Percentiles rank a stretch among this genome's conserved stretches.
Conservation (phyloP, 2,113 vertebrate species). For the Heteronetta atricapilla region DNA sequence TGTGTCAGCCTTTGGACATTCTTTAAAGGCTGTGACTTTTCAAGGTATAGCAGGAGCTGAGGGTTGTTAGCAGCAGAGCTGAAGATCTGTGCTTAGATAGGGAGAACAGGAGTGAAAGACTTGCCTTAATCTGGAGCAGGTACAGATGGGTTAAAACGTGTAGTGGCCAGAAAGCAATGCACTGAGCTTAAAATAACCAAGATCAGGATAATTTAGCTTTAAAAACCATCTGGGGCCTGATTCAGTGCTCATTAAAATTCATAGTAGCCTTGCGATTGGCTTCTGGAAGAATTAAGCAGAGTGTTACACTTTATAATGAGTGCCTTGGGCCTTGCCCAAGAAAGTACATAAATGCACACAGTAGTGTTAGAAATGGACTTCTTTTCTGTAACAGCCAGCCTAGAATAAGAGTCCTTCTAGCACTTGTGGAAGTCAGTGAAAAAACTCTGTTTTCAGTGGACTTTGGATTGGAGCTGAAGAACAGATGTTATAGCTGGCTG, state of each 20-base stretch:
- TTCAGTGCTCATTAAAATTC: constrained; percentile 53
- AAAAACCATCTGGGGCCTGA: constrained; percentile 52
- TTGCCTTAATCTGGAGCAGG: not conserved
- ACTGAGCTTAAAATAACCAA: constrained; percentile 50
- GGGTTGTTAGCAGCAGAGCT: not conserved
- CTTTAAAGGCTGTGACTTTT: not conserved
- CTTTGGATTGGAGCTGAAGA: not conserved
- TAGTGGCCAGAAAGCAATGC: constrained; percentile 29
- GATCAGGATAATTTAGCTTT: constrained; percentile 53
- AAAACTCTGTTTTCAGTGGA: not conserved
- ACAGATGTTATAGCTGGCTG: not conserved
- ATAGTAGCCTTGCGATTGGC: constrained; percentile 48
- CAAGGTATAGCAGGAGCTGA: not conserved
- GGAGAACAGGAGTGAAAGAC: not conserved
- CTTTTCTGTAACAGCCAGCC: not conserved
- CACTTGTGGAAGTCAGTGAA: not conserved
- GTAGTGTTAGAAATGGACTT: constrained; percentile 13
- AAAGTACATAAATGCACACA: not conserved
- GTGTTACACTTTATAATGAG: constrained; percentile 30
- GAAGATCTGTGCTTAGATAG: not conserved
- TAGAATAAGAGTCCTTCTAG: not conserved
- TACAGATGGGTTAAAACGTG: not conserved
- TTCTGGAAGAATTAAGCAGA: constrained; percentile 43
- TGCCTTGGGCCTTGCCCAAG: constrained; percentile 16
- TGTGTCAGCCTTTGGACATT: not conserved